These are phyloP conservation scores for Gambusia yucatana DNA, from an alignment of 2,797 vertebrate genomes.

Conservation along the genomic window DNA sequence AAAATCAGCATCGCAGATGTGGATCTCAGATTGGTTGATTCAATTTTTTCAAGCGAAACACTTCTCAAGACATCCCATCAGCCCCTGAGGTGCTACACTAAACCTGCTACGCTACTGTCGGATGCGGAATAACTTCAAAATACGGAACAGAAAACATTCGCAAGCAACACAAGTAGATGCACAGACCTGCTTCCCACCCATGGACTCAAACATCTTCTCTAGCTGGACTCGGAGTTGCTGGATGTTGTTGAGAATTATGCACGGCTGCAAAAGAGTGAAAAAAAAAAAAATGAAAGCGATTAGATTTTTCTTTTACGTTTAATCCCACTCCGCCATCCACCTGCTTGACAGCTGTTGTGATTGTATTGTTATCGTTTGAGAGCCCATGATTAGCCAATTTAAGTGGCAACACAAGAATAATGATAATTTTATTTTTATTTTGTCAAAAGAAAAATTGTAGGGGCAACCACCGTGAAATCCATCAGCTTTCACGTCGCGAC, in stretches of 20 bases:
- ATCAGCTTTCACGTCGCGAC: constrained; percentile 52
- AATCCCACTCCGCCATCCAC: constrained; percentile 2
- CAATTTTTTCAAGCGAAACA: constrained; percentile 15
- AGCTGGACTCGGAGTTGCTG: constrained; percentile 96
- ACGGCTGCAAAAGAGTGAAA: constrained; percentile 81
- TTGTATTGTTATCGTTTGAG: neutral
- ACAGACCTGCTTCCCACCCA: constrained; percentile 97
- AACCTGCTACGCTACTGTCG: too few species aligned
- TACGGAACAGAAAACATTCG: constrained; percentile 1
- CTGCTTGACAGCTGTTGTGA: neutral
- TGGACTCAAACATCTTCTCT: constrained; percentile 99
- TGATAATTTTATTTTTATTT: too few species aligned
- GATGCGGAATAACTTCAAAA: neutral
- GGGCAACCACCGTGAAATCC: constrained; percentile 28
- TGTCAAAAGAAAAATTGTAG: constrained; percentile 22
- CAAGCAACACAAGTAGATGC: neutral
- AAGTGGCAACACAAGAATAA: constrained; percentile 20
- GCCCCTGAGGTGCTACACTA: neutral
- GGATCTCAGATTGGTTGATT: constrained; percentile 16
- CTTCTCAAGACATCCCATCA: neutral
- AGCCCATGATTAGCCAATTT: neutral
- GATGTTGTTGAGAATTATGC: constrained; percentile 97
- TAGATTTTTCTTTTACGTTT: neutral
- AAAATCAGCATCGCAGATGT: constrained; percentile 8
- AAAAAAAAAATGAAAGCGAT: neutral